These are phyloP conservation scores for Archocentrus centrarchus DNA, from an alignment of 2,113 vertebrate species.

Conservation along the genomic window DNA sequence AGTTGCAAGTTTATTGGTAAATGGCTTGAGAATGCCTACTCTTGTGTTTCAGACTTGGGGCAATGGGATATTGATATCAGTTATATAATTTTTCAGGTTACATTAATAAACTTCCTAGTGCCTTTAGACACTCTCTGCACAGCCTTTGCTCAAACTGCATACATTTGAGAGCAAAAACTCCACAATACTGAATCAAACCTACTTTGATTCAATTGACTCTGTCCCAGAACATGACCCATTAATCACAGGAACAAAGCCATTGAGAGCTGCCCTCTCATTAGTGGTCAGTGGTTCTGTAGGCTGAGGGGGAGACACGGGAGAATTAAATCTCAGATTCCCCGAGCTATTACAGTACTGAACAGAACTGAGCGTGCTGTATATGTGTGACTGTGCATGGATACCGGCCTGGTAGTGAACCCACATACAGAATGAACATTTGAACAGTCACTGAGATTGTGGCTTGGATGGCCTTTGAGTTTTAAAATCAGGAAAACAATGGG, in stretches of 20 bases:
- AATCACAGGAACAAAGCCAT: conserved; percentile 59
- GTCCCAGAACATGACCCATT: conserved; percentile 54
- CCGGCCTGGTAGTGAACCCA: conserved; percentile 68
- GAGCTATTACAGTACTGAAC: conserved; percentile 38
- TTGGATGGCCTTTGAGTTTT: conserved; percentile 33
- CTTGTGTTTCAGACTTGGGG: neutral
- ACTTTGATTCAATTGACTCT: conserved; percentile 24
- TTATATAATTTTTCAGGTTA: neutral
- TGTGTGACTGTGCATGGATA: conserved; percentile 51
- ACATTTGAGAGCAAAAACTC: neutral
- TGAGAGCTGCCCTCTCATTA: conserved; percentile 41
- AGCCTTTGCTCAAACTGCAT: neutral
- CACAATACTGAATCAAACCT: neutral
- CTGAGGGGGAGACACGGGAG: conserved; percentile 30
- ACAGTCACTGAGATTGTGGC: conserved; percentile 40
- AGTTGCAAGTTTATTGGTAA: neutral
- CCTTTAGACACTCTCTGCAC: neutral
- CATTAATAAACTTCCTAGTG: neutral
- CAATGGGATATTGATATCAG: neutral
- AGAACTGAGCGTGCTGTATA: neutral
- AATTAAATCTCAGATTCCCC: conserved; percentile 56
- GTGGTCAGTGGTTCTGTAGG: conserved; percentile 44
- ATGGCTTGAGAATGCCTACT: neutral
- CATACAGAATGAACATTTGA: conserved; percentile 60
- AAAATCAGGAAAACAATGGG: conserved; percentile 68